Base-by-base conservation (phyloP, 2,888 invertebrate genomes). In the Eristalinus sepulchralis region DNA sequence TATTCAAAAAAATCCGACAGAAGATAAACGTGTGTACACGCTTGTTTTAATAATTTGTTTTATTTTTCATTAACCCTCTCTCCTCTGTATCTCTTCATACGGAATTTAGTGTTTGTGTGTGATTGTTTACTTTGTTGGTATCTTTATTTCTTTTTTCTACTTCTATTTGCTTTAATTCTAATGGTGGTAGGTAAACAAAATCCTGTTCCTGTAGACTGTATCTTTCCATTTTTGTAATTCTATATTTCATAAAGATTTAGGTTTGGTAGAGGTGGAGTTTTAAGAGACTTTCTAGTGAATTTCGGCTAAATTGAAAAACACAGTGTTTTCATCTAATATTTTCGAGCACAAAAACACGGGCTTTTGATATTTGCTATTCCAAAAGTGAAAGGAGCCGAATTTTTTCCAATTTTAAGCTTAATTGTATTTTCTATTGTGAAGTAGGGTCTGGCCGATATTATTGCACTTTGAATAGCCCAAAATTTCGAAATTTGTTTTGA, bases 21-120 rank as follows among this genome's bases (percentile, higher is more conserved):
- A 57, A 70, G 33, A 71, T 70, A 33, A 57, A 75, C 31, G 47
- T 63, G 31, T 60, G 57, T 62, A 68, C 55, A 57, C 76, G 67
- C 73, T 85, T 80, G 76, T 84, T 84, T 84, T 78, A 82, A 82
- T 82, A 36, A 60, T 39, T 67, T 76, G 24, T 22, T 63, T 34
- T 36, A 17, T 64, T 71, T 62, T 72, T 34, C 34, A 64, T 59
- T 81, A 81, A 81, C 33, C 8, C 9, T 64, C 1, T 17, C 27
- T 73, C 33, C 22, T 11, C 57, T 68, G 33, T 57, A 13, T 80
- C 22, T 62, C 70, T 70, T 70, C 73, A 79, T 73, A 34, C 67
- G 73, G 55, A 73, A 73, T 80, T 68, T 68, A 17, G n/a, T 47
- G 47, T 47, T 47, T 47, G n/a, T 47, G 33, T 75, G 80, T 80